phyloP scores from a whole-genome alignment of 2,797 vertebrate species.

The Acipenser ruthenus region DNA sequence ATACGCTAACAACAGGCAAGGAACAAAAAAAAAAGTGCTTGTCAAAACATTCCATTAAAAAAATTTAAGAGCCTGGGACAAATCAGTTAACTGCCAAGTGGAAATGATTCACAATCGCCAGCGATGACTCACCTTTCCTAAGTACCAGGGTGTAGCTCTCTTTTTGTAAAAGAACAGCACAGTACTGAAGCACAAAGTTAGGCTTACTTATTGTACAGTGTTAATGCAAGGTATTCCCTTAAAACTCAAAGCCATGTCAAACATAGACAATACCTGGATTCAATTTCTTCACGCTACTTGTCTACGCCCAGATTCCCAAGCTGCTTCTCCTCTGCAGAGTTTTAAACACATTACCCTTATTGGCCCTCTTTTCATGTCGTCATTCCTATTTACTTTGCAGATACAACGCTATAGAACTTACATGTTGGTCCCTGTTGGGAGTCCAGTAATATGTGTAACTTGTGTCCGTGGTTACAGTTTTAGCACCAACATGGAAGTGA shows the following conservation, averaged over 20 bases:
- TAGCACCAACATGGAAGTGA: too few species aligned
- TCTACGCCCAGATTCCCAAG: neutral
- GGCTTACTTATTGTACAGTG: neutral
- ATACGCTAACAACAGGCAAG: too few species aligned
- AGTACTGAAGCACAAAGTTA: neutral
- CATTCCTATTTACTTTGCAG: too few species aligned
- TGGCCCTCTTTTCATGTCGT: too few species aligned
- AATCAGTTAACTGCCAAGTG: conserved; percentile 30
- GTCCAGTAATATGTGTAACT: too few species aligned
- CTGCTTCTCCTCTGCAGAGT: neutral
- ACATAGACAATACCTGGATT: neutral
- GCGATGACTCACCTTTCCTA: conserved; percentile 39
- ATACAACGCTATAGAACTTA: too few species aligned
- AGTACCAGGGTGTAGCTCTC: conserved; percentile 26
- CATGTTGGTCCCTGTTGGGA: too few species aligned
- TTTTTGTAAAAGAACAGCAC: neutral
- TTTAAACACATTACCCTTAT: neutral
- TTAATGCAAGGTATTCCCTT: neutral
- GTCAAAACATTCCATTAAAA: too few species aligned
- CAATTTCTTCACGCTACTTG: neutral
- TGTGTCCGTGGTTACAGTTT: too few species aligned
- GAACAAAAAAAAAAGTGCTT: too few species aligned
- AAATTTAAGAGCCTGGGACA: conserved; percentile 10
- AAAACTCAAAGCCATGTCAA: too few species aligned
- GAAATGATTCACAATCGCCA: conserved; percentile 38